phyloP scores from a whole-genome alignment of 2,888 invertebrate genomes.

The Globia sparganii region DNA sequence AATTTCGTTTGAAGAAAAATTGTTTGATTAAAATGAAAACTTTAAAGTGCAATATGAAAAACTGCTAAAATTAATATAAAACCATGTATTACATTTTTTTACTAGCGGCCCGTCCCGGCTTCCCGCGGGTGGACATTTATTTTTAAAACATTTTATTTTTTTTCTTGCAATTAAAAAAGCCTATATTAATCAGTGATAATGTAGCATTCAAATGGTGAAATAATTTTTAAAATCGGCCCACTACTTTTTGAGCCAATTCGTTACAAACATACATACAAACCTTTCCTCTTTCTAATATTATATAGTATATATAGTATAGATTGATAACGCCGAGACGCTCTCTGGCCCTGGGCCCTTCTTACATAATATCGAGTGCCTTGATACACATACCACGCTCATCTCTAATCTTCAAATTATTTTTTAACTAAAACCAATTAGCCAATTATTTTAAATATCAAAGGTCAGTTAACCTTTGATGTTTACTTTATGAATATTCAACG shows the following conservation, averaged over 20 bases:
- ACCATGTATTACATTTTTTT: not conserved
- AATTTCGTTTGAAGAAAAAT: no score
- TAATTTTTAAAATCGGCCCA: no score
- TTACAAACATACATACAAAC: no score
- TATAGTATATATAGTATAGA: no score
- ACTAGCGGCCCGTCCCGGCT: no score
- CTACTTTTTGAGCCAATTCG: no score
- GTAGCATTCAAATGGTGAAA: no score
- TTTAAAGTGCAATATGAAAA: not conserved
- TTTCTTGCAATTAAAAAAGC: no score
- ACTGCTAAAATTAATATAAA: not conserved
- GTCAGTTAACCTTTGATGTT: conserved; percentile 44
- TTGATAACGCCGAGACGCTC: not conserved
- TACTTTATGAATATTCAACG: conserved; percentile 56
- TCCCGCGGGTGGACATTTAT: no score
- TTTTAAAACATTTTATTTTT: no score
- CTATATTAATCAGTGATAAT: no score
- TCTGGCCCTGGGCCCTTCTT: conserved; percentile 23
- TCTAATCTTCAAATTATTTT: conserved; percentile 33
- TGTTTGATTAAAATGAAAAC: not conserved
- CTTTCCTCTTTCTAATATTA: no score
- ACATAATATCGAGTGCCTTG: not conserved
- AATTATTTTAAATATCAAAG: conserved; percentile 52
- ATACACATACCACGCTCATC: conserved; percentile 48
- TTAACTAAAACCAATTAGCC: conserved; percentile 54